Evolutionary conservation across 2,113 vertebrate species (phyloP), one percentile per base, ranked within the genome.

Genomic region (Baryphthengus martii): DNA sequence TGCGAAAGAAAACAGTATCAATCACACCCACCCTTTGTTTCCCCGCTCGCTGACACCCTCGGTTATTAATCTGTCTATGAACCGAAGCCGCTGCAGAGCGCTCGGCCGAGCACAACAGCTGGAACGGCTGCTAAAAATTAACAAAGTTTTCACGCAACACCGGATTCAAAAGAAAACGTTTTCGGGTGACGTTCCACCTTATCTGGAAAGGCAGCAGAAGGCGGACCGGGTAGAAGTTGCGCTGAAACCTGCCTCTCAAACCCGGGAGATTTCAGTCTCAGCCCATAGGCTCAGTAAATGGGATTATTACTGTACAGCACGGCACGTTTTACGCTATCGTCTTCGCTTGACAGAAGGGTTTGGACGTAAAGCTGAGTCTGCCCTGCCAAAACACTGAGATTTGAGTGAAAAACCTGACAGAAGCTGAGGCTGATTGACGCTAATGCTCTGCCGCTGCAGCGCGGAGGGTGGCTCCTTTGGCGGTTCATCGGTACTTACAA

Each of bases 1-100:
- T 99, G 99, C 91, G 97, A 98, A 98, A 98, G 98, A 98, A 98
- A 99, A 98, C 98, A 98, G 98, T 91, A 98, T 99, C 98, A 98
- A 98, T 99, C 99, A 99, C 98, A 89, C 75, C 94, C 95, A 92
- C 96, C 96, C 95, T 98, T 98, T 98, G 98, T 90, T 97, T 98
- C 98, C 98, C 98, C 89, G 98, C 96, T 98, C 97, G 29, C 98
- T 97, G 98, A 97, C 88, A 98, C 98, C 96, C 94, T 61, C 84
- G 63, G 97, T 98, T 98, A 98, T 98, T 98, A 98, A 98, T 98
- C 98, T 97, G 97, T 97, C 98, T 98, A 97, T 96, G 97, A 98
- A 97, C 97, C 96, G 98, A 97, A 97, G 98, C 97, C 85, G 96
- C 97, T 98, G 98, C 94, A 96, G 98, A 97, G 98, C 81, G 87